Evolutionary conservation across 2,888 invertebrate genomes (phyloP).

Genomic region (Meteorus cinctellus): DNA sequence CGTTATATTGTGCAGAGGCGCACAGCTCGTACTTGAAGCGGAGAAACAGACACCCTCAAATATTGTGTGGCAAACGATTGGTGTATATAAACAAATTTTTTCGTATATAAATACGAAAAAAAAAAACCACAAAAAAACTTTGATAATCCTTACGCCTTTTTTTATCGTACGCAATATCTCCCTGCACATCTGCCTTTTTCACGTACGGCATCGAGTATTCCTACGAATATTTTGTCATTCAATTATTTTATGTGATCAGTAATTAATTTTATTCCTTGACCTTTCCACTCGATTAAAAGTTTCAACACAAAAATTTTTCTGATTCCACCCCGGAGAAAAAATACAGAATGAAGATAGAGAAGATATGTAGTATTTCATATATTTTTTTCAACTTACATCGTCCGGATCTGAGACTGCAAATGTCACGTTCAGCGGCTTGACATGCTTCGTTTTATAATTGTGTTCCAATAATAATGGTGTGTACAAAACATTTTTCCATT

Average conservation of each 20-base stretch:
- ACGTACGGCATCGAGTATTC: slow-evolving; percentile 55
- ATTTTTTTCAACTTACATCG: slow-evolving; percentile 77
- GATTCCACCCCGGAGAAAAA: slow-evolving; percentile 4
- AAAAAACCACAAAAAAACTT: slow-evolving; percentile 26
- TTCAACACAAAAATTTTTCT: background rate
- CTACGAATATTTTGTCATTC: slow-evolving; percentile 53
- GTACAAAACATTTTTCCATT: slow-evolving; percentile 97
- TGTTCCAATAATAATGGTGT: slow-evolving; percentile 93
- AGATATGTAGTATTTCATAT: slow-evolving; percentile 6
- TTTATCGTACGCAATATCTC: slow-evolving; percentile 55
- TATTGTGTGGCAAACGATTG: background rate
- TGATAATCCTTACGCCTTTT: slow-evolving; percentile 55
- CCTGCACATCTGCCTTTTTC: slow-evolving; percentile 53
- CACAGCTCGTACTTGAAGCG: slow-evolving; percentile 9
- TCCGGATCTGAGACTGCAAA: slow-evolving; percentile 90
- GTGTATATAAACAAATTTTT: background rate
- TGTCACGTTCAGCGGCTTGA: slow-evolving; percentile 89
- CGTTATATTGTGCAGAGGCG: slow-evolving; percentile 18
- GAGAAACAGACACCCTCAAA: background rate
- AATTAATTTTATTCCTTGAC: slow-evolving; percentile 15
- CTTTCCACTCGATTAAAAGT: background rate
- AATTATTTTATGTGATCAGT: slow-evolving; percentile 30
- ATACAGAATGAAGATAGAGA: slow-evolving; percentile 26
- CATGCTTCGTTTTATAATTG: slow-evolving; percentile 88
- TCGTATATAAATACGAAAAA: slow-evolving; percentile 11